Conservation (phyloP, 1,140 invertebrate species). For the Oedothorax gibbosus region DNA sequence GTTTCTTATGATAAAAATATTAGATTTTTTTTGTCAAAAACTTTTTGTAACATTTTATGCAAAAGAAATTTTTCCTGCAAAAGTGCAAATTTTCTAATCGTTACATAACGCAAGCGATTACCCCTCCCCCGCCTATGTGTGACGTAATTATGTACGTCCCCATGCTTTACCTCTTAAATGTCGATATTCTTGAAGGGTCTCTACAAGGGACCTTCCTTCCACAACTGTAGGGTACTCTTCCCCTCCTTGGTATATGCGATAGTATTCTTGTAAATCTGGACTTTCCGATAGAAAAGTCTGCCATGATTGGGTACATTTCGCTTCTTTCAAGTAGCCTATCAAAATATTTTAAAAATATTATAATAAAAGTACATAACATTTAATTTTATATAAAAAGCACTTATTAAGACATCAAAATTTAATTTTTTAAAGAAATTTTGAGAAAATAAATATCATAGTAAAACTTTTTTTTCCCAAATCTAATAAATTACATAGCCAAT, state of each 20-base stretch:
- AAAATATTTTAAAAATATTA: background rate
- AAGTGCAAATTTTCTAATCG: too few relatives aligned
- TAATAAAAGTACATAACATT: background rate
- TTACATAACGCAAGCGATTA: too few relatives aligned
- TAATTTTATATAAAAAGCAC: background rate
- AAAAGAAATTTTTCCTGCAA: too few relatives aligned
- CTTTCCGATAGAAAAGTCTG: conserved; percentile 46
- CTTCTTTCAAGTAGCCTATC: conserved; percentile 50
- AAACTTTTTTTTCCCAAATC: background rate
- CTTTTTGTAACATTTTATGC: too few relatives aligned
- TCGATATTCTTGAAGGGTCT: conserved; percentile 40
- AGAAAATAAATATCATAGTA: background rate
- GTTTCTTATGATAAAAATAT: too few relatives aligned
- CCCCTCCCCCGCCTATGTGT: too few relatives aligned
- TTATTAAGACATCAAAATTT: background rate
- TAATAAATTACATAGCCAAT: too few relatives aligned
- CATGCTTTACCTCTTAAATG: conserved; percentile 28
- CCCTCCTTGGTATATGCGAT: conserved; percentile 8
- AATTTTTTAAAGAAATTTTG: background rate
- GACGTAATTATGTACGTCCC: too few relatives aligned
- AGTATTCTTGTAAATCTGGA: conserved; percentile 29
- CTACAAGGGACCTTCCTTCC: conserved; percentile 35
- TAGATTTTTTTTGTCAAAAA: too few relatives aligned
- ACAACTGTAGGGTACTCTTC: conserved; percentile 41
- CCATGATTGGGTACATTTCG: conserved; percentile 31